A percentile compares a stretch with the other conserved stretches of the same genome.
Conservation (phyloP, 1,140 invertebrate genomes). For the Drosophila parvula region DNA sequence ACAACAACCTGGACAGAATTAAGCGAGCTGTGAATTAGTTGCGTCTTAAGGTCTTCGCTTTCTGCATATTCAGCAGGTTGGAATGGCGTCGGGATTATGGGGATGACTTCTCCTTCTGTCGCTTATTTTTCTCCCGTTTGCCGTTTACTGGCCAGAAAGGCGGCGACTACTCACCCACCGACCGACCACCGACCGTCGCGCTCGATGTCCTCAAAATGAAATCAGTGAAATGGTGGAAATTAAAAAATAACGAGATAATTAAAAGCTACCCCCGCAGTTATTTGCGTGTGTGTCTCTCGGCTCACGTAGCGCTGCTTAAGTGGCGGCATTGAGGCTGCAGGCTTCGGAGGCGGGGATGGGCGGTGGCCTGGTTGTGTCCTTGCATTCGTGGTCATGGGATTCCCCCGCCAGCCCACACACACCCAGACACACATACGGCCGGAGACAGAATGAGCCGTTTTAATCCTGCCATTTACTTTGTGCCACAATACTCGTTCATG, state of each 20-base stretch:
- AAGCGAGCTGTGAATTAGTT: conserved; percentile 62
- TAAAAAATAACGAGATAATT: conserved; percentile 82
- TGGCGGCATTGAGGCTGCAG: conserved; percentile 65
- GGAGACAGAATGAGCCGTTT: conserved; percentile 32
- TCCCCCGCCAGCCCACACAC: not conserved
- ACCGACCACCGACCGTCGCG: conserved; percentile 45
- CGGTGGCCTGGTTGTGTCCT: not conserved
- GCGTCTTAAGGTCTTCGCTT: conserved; percentile 43
- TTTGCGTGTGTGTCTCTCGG: conserved; percentile 59
- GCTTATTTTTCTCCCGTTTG: not conserved
- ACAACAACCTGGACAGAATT: conserved; percentile 44
- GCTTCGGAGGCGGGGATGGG: conserved; percentile 1
- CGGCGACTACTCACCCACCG: not conserved
- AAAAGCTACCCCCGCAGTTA: conserved; percentile 78
- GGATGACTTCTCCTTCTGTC: conserved; percentile 2
- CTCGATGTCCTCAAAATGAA: conserved; percentile 68
- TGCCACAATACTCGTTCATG: conserved; percentile 40
- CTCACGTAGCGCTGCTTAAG: conserved; percentile 74
- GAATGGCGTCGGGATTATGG: conserved; percentile 27
- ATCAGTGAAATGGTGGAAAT: conserved; percentile 78
- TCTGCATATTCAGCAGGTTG: conserved; percentile 37
- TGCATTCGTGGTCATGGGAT: conserved; percentile 25
- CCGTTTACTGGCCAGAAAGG: conserved; percentile 11
- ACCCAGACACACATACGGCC: conserved; percentile 34
- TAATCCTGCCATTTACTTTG: conserved; percentile 57